Conservation (phyloP, 2,113 vertebrate species). For the Ascaphus truei region DNA sequence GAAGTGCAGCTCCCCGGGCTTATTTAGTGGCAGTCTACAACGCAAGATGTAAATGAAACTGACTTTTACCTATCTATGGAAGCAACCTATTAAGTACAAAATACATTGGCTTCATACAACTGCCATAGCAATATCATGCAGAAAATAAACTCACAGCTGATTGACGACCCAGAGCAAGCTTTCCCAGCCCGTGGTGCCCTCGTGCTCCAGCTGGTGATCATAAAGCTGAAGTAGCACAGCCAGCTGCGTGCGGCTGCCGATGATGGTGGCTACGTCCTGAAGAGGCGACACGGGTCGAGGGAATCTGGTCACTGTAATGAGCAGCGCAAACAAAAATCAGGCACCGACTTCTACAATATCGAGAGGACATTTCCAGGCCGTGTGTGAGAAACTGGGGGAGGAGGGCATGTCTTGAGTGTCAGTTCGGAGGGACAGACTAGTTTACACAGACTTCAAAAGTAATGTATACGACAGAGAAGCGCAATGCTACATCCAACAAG, state of each 20-base stretch:
- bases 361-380: not conserved
- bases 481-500: too few species aligned
- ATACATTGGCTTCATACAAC: too few species aligned
- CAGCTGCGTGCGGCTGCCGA: conserved; percentile 89
- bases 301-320: conserved; percentile 83
- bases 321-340: conserved; percentile 22
- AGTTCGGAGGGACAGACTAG: not conserved
- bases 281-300: conserved; percentile 88
- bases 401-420: not conserved
- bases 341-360: not conserved
- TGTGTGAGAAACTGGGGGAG: not conserved
- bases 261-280: conserved; percentile 87
- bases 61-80: too few species aligned
- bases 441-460: not conserved
- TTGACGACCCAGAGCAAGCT: conserved; percentile 96
- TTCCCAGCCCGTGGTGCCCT: conserved; percentile 96
- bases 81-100: too few species aligned
- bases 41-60: too few species aligned
- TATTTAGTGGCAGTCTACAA: too few species aligned
- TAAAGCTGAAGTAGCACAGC: conserved; percentile 83
- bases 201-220: conserved; percentile 90
- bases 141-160: conserved; percentile 80
- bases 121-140: not conserved
- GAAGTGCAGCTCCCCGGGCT: too few species aligned
- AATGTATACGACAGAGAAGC: too few species aligned